phyloP scores from a whole-genome alignment of 1,140 invertebrate species.

The Zaprionus camerounensis region DNA sequence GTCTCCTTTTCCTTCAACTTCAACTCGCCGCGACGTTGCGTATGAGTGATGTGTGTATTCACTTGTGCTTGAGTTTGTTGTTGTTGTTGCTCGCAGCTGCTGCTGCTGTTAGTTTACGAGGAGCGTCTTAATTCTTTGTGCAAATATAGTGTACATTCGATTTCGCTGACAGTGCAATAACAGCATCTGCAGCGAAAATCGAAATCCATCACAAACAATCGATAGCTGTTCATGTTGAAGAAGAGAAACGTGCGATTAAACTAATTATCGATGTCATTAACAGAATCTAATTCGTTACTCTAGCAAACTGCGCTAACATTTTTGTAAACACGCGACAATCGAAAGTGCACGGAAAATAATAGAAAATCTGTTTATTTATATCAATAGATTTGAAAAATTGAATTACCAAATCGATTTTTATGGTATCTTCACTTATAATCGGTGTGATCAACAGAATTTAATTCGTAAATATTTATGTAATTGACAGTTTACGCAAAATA shows the following conservation, averaged over 20 bases:
- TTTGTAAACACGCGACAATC: background rate
- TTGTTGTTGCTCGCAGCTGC: background rate
- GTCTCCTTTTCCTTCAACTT: conserved; percentile 53
- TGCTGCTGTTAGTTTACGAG: conserved; percentile 19
- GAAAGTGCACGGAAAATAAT: background rate
- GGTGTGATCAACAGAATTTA: too few relatives aligned
- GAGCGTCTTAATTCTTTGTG: conserved; percentile 48
- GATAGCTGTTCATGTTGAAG: background rate
- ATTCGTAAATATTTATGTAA: too few relatives aligned
- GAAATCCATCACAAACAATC: conserved; percentile 5
- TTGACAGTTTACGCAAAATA: background rate
- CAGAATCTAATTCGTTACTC: background rate
- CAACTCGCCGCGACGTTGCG: conserved; percentile 49
- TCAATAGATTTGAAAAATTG: background rate
- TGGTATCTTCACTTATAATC: too few relatives aligned
- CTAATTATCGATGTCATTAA: conserved; percentile 7
- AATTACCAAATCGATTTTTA: background rate
- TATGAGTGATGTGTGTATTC: conserved; percentile 67
- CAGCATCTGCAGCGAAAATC: conserved; percentile 20
- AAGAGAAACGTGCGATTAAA: background rate
- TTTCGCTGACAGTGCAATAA: conserved; percentile 39
- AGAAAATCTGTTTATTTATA: background rate
- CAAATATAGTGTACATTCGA: conserved; percentile 43
- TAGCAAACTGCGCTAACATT: background rate
- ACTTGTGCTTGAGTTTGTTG: conserved; percentile 15